These are phyloP conservation scores for Myiopsitta monachus DNA, from an alignment of 2,113 vertebrate genomes.

Conservation along the genomic window DNA sequence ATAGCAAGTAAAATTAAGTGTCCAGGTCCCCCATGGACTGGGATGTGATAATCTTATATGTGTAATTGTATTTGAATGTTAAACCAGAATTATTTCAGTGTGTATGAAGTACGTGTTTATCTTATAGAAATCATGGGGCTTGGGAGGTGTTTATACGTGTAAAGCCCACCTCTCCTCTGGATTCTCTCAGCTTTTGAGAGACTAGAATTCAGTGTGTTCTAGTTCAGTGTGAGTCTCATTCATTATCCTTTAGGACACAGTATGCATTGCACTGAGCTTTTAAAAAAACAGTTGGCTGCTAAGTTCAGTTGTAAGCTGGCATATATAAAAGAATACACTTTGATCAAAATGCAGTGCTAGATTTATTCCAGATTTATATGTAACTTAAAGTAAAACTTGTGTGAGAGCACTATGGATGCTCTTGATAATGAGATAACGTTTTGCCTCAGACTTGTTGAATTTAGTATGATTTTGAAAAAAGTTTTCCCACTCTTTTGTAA, in stretches of 20 bases:
- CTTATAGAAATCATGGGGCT: background rate
- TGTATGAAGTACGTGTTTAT: background rate
- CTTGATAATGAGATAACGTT: background rate
- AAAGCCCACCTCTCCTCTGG: accelerated
- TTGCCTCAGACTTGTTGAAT: background rate
- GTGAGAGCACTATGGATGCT: background rate
- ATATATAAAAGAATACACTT: background rate
- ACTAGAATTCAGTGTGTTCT: background rate
- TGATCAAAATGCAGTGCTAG: background rate
- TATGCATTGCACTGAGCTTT: background rate
- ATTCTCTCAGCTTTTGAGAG: background rate
- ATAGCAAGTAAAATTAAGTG: background rate
- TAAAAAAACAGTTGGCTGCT: background rate
- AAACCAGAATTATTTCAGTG: background rate
- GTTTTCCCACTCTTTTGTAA: background rate
- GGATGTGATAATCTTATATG: accelerated
- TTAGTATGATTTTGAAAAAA: background rate
- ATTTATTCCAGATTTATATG: background rate
- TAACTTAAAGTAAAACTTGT: background rate
- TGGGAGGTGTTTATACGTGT: background rate
- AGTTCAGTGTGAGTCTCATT: background rate
- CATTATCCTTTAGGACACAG: background rate
- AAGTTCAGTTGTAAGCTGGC: background rate
- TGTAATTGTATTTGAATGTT: background rate
- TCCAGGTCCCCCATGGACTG: background rate